These are phyloP conservation scores for Perodicticus potto DNA, from an alignment of 2,797 vertebrate genomes.

Conservation along the genomic window DNA sequence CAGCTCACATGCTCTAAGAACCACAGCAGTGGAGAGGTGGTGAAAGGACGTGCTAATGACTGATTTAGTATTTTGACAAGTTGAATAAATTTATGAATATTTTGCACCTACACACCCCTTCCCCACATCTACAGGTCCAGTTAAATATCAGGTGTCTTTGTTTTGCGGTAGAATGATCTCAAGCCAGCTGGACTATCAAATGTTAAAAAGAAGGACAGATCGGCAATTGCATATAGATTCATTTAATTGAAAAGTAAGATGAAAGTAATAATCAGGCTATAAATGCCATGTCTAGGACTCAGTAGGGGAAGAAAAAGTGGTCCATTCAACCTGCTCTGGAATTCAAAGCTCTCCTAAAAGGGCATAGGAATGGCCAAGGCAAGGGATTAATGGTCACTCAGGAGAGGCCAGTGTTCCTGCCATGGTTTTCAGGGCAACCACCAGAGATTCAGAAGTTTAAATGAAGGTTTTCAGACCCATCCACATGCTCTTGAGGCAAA, in stretches of 20 bases:
- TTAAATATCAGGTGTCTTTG: background rate
- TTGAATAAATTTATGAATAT: background rate
- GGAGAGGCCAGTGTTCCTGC: background rate
- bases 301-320: background rate
- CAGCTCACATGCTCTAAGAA: background rate
- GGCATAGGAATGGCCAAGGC: rapidly evolving
- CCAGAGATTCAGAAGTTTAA: background rate
- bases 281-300: background rate
- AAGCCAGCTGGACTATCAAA: background rate
- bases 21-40: background rate
- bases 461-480: background rate
- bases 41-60: background rate
- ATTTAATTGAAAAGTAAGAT: background rate
- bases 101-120: background rate
- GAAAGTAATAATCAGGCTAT: background rate
- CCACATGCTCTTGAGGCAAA: background rate
- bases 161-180: background rate
- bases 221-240: background rate
- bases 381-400: background rate
- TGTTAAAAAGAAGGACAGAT: background rate
- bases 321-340: background rate
- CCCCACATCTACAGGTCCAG: background rate
- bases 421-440: background rate
- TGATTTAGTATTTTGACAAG: background rate
- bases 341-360: background rate